Evolutionary conservation across 1,140 invertebrate species (phyloP), one percentile per base, ranked within the genome.

Genomic region (Atta texana): DNA sequence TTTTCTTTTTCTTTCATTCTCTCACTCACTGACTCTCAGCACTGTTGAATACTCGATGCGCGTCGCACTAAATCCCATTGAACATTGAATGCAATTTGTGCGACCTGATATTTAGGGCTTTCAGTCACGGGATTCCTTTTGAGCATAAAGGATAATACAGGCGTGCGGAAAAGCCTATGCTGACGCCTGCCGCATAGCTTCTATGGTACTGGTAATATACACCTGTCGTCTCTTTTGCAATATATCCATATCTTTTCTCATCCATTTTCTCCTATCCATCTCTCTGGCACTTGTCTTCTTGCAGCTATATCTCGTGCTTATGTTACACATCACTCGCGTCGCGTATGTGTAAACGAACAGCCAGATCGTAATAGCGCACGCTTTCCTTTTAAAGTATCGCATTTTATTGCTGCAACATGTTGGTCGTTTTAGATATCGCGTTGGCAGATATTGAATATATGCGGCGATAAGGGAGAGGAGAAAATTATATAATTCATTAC

Each of bases 81-180:
- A 85, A 69, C 77, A 76, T 51, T 66, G 61, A 82, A 82, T 68
- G 82, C 74, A 88, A 88, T 88, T 82, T 66, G 49, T 18, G 57
- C 78, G 44, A 71, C 68, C 71, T 76, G 31, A 44, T 69, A 61
- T 85, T 89, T 88, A 77, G 72, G 66, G 80, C 87, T 85, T 85
- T 85, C 31, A 61, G 51, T 69, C 72, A 77, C 39, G 49, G 68
- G 55, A 59, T 85, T 51, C 16, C 72, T 75, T 84, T 81, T 64
- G 88, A 78, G 72, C 12, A 69, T 59, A 34, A 51, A 59, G 44
- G 63, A 80, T 86, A 72, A 88, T 69, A 28, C 44, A 49, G n/a
- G 24, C 53, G 31, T 16, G 49, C 24, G 44, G 82, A 71, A 81
- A 86, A 81, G 88, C 49, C 61, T 61, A 69, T 55, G 14, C 16